Percentiles rank a stretch among this genome's conserved stretches.
phyloP scores from a whole-genome alignment of 2,797 vertebrate species.

The Anomalospiza imberbis region DNA sequence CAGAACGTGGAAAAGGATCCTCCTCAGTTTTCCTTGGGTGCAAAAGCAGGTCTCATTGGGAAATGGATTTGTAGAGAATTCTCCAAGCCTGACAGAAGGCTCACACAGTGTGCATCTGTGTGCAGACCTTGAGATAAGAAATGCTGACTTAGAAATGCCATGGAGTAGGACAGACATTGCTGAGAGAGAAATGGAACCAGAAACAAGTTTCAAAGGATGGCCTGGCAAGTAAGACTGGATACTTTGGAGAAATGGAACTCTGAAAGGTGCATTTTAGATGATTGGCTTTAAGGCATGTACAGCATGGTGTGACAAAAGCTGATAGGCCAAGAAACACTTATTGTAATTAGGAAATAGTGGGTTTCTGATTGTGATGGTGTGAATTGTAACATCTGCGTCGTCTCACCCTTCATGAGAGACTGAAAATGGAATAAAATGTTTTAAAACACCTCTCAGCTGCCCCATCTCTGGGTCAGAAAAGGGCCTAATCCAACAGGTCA shows the following conservation, averaged over 20 bases:
- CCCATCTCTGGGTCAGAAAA: background rate
- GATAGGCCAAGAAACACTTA: background rate
- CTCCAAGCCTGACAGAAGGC: background rate
- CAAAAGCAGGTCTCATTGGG: fast-evolving
- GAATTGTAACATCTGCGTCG: background rate
- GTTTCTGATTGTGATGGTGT: background rate
- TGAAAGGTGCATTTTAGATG: background rate
- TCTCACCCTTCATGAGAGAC: background rate
- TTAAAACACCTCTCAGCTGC: background rate
- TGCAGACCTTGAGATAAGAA: background rate
- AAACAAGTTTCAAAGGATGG: background rate
- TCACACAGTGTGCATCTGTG: background rate
- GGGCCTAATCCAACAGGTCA: background rate
- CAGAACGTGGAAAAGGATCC: fast-evolving
- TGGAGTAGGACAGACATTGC: background rate
- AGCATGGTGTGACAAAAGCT: background rate
- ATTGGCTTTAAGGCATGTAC: background rate
- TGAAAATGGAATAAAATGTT: background rate
- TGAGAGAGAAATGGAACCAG: background rate
- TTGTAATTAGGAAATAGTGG: background rate
- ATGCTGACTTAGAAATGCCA: background rate
- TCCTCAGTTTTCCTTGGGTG: fast-evolving
- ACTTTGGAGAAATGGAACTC: background rate
- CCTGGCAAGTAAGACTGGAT: background rate
- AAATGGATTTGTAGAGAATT: background rate